Percentiles rank a stretch among this genome's conserved stretches.
Evolutionary conservation across 2,797 vertebrate genomes (phyloP).

Genomic region (Hoplostethus atlanticus): DNA sequence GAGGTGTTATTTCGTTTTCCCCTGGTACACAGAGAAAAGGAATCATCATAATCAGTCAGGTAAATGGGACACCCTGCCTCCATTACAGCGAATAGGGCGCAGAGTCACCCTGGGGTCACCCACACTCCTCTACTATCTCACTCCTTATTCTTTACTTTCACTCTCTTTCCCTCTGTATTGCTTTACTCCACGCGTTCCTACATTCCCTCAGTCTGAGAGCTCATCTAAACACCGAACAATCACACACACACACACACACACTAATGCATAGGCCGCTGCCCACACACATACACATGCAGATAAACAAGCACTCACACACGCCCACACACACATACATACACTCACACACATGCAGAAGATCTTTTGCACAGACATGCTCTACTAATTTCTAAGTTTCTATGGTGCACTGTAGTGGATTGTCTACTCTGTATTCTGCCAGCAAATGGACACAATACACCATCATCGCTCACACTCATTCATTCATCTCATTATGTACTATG

Average conservation of each 20-base stretch:
- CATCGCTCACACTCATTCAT: conserved; percentile 7
- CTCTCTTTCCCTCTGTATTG: conserved; percentile 7
- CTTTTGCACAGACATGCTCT: not conserved
- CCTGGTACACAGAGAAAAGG: conserved; percentile 32
- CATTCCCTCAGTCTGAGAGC: conserved; percentile 32
- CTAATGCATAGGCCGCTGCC: conserved; percentile 46
- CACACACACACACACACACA: conserved; percentile 29
- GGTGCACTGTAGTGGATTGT: conserved; percentile 9
- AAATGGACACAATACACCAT: not conserved
- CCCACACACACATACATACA: conserved; percentile 19
- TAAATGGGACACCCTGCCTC: conserved; percentile 60
- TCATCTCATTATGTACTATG: not conserved
- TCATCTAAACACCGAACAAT: conserved; percentile 21
- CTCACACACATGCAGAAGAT: conserved; percentile 8
- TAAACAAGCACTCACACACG: conserved; percentile 13
- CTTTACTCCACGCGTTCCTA: conserved; percentile 20
- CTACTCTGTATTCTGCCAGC: not conserved
- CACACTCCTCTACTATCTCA: conserved; percentile 51
- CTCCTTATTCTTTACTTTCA: conserved; percentile 14
- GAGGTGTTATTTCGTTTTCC: conserved; percentile 49
- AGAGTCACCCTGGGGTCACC: conserved; percentile 58
- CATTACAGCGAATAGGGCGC: conserved; percentile 46
- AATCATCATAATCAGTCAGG: conserved; percentile 59
- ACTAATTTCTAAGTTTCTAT: not conserved
- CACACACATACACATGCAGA: conserved; percentile 38